Conservation (phyloP, 1,140 invertebrate species). For the Aphis craccivora region DNA sequence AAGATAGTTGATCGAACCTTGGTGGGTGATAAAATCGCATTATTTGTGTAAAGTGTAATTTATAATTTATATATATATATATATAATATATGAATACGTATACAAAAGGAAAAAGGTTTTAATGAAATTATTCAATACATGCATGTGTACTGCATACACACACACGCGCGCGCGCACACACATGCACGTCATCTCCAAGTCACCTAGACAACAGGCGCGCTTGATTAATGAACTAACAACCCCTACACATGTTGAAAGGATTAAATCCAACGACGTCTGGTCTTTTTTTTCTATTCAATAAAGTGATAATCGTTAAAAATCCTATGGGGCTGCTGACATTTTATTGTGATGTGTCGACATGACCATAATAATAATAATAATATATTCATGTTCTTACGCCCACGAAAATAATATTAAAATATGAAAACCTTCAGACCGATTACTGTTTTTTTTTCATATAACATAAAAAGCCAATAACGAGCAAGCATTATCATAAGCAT, state of each 20-base stretch:
- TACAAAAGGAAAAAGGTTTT: neutral
- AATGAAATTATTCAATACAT: too few species aligned
- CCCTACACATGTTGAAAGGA: conserved; percentile 14
- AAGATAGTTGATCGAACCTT: neutral
- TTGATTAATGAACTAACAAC: conserved; percentile 29
- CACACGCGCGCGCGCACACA: too few species aligned
- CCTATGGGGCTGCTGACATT: neutral
- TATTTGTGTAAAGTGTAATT: neutral
- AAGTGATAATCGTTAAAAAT: conserved; percentile 7
- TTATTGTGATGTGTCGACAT: conserved; percentile 20
- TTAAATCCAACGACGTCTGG: conserved; percentile 28
- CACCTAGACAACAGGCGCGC: conserved; percentile 9
- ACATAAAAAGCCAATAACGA: neutral
- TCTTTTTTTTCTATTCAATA: neutral
- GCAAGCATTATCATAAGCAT: neutral
- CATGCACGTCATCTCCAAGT: neutral
- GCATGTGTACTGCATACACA: too few species aligned
- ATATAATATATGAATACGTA: neutral
- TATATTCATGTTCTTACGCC: neutral
- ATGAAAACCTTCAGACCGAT: neutral
- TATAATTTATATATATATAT: neutral
- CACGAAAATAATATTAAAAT: neutral
- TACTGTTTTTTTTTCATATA: neutral
- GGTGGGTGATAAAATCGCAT: neutral
- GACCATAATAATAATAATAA: neutral